Base-by-base conservation (phyloP, 2,888 invertebrate species). In the Hermodice carunculata region DNA sequence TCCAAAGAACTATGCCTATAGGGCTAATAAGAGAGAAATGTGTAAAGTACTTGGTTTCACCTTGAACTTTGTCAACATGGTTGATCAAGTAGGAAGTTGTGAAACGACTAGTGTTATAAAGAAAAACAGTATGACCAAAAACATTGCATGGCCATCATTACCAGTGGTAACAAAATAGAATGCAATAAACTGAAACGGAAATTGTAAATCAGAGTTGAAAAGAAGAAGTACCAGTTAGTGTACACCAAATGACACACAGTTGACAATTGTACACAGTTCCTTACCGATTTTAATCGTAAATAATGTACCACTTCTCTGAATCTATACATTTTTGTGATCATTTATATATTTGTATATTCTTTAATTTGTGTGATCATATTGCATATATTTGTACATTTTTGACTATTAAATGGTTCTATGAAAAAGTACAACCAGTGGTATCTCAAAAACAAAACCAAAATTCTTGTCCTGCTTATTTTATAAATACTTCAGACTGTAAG, bases 191-290 rank as follows among this genome's bases (percentile, higher is more conserved):
- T 24, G 24, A 26, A n/a, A 86, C 93, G 94, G 66, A 89, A 90
- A 79, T 89, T 94, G 67, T 91, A 91, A 86, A 93, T 93, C 84
- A 89, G 90, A 81, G 93, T 69, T 69, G 53, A 52, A 52, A 29
- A 64, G 6, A 48, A 48, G n/a, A 48, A 24, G 24, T 48, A 22
- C 29, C 5, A 48, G 29, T 28, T 70, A 58, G 67, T 73, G 26
- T 71, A 71, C 42, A 68, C 66, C 1, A 71, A 73, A 65, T 44
- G 71, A 17, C 51, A 52, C 46, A 52, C 61, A 24, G 32, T 59
- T 40, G 54, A 54, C 22, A 58, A 67, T 31, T 63, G 59, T 14
- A 69, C 28, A 73, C 73, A 11, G 44, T 67, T 19, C 73, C 73
- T 1, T 73, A 59, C 58, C 69, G 73, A 11, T 69, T 42, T 66